Evolutionary conservation across 2,797 vertebrate genomes (phyloP), one percentile per base, ranked within the genome.

Genomic region (Scolopax rusticola): DNA sequence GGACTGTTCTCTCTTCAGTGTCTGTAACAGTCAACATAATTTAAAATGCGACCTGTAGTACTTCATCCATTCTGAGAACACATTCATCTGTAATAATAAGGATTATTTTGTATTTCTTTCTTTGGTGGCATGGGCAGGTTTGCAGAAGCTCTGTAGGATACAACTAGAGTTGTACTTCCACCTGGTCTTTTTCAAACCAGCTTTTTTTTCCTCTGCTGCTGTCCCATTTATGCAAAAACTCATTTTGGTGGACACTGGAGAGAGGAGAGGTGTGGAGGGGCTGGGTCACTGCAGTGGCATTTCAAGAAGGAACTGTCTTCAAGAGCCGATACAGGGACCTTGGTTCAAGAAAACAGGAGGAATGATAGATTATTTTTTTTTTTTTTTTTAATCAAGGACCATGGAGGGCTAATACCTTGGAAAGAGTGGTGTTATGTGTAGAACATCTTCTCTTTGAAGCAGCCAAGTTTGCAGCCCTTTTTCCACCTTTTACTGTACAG

Each of bases 11-110:
- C 76, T 80, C 30, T 67, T 18, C 8, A 14, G 60, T 51, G 19
- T 45, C 64, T 41, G 36, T 36, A 5, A 28, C 47, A 47, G 27
- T 12, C 48, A 36, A 17, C 3, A 1, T 43, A 7, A 36, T 70
- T 67, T 23, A 40, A 45, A 84, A 82, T 53, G 41, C 40, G 2
- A 60, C 3, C 38, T 45, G 61, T 48, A 16, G 27, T 36, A 16
- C 23, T 33, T 64, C 8, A 19, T 45, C 18, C 21, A 0, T 54
- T 63, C 69, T 64, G 27, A 63, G n/a, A n/a, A 15, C 12, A 2
- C 0, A 0, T 19, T 64, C 28, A 8, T 47, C 25, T 69, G 0
- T 15, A 57, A 11, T 38, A 61, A 36, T n/a, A 12, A 0, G 1
- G 65, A 10, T n/a, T 6, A 71, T 68, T 70, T 47, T 7, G 1